A percentile compares a stretch with the other conserved stretches of the same genome.
These are phyloP conservation scores for Tipula unca DNA, from an alignment of 2,888 invertebrate genomes.

Conservation along the genomic window DNA sequence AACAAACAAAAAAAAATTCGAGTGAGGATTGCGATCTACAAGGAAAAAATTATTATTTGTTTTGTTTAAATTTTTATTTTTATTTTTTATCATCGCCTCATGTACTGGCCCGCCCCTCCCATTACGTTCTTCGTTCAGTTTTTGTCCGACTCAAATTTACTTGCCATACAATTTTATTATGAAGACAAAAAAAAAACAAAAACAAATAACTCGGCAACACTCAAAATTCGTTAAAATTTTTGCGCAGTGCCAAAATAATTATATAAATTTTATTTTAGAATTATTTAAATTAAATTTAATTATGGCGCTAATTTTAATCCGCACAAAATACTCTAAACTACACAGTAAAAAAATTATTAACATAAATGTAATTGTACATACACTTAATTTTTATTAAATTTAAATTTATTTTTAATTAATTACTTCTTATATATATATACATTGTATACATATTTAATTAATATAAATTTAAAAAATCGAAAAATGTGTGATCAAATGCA, in stretches of 20 bases:
- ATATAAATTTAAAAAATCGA: neutral
- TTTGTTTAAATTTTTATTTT: neutral
- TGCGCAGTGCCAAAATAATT: constrained; percentile 8
- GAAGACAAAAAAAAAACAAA: neutral
- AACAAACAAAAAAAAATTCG: neutral
- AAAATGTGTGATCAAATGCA: constrained; percentile 14
- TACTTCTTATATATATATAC: neutral
- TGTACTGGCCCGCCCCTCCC: neutral
- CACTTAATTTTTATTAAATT: neutral
- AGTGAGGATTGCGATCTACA: neutral
- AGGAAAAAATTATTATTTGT: neutral
- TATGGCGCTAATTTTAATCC: neutral
- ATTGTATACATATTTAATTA: neutral
- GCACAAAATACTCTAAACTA: neutral
- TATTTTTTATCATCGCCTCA: neutral
- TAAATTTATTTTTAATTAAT: constrained; percentile 4
- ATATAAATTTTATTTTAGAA: neutral
- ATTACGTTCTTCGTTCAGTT: neutral
- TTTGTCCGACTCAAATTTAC: constrained; percentile 4
- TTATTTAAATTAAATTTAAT: neutral
- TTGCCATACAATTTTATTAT: neutral
- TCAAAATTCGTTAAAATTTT: neutral
- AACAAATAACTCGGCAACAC: neutral
- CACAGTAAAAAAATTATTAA: neutral
- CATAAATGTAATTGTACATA: neutral